phyloP scores from a whole-genome alignment of 2,113 vertebrate species.

The Platichthys stellatus region DNA sequence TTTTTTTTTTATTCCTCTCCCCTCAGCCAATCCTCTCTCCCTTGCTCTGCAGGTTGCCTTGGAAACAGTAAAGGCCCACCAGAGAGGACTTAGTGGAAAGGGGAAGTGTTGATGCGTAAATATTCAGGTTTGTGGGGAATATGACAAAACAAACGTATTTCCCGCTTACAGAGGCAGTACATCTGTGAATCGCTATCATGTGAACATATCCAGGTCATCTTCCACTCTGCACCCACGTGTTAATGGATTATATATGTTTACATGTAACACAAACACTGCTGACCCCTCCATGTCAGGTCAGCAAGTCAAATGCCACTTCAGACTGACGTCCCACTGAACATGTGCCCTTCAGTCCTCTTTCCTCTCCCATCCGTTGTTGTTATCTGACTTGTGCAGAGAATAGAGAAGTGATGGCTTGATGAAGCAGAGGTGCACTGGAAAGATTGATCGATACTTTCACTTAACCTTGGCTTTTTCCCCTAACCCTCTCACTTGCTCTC shows the following conservation, averaged over 20 bases:
- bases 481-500: not conserved
- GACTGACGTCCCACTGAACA: conserved; percentile 2
- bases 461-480: conserved; percentile 43
- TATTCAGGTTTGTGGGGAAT: conserved; percentile 41
- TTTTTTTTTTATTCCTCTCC: not conserved
- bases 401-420: conserved; percentile 21
- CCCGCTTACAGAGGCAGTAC: conserved; percentile 16
- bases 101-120: conserved; percentile 55
- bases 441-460: conserved; percentile 55
- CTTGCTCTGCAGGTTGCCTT: conserved; percentile 77
- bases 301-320: conserved; percentile 1
- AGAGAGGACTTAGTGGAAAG: conserved; percentile 58
- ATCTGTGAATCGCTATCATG: not conserved
- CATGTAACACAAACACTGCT: not conserved
- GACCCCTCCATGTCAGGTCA: not conserved
- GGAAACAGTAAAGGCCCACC: conserved; percentile 79
- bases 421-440: conserved; percentile 33
- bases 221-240: not conserved
- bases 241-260: not conserved
- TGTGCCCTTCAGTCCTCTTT: conserved; percentile 27
- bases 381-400: conserved; percentile 38
- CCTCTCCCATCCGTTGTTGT: conserved; percentile 18
- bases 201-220: not conserved
- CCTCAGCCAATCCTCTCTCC: conserved; percentile 38
- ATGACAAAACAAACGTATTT: conserved; percentile 23